phyloP scores from a whole-genome alignment of 2,888 invertebrate genomes.

The Rotaria macrura region DNA sequence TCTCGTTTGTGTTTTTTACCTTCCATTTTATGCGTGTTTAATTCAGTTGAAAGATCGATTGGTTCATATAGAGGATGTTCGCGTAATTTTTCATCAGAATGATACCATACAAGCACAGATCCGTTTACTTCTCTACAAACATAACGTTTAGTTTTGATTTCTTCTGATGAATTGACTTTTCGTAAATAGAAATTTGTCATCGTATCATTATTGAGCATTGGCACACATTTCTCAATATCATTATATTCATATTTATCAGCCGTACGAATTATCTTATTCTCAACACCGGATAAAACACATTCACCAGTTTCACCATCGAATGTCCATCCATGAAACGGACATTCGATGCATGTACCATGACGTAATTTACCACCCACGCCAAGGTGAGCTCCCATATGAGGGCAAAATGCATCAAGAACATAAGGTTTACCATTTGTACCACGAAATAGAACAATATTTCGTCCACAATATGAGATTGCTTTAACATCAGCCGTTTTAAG shows the following conservation, averaged over 20 bases:
- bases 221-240: conserved; percentile 20
- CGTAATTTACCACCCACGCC: conserved; percentile 27
- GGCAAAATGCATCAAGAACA: conserved; percentile 31
- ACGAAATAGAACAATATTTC: conserved; percentile 31
- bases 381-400: conserved; percentile 32
- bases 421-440: conserved; percentile 26
- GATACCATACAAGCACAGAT: conserved; percentile 26
- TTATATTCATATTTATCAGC: conserved; percentile 26
- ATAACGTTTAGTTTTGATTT: conserved; percentile 25
- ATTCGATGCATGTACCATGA: conserved; percentile 29
- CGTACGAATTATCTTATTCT: neutral
- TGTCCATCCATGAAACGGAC: conserved; percentile 34
- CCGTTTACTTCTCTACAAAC: conserved; percentile 24
- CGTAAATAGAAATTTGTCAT: neutral
- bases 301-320: conserved; percentile 34
- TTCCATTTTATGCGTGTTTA: neutral
- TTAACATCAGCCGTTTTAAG: conserved; percentile 23
- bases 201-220: neutral
- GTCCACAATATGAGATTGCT: conserved; percentile 30
- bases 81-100: conserved; percentile 22
- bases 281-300: conserved; percentile 24
- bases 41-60: conserved; percentile 22
- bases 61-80: conserved; percentile 25
- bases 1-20: neutral
- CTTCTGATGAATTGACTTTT: neutral